These are phyloP conservation scores for Elmis aenea DNA, from an alignment of 2,888 invertebrate species.

Conservation along the genomic window DNA sequence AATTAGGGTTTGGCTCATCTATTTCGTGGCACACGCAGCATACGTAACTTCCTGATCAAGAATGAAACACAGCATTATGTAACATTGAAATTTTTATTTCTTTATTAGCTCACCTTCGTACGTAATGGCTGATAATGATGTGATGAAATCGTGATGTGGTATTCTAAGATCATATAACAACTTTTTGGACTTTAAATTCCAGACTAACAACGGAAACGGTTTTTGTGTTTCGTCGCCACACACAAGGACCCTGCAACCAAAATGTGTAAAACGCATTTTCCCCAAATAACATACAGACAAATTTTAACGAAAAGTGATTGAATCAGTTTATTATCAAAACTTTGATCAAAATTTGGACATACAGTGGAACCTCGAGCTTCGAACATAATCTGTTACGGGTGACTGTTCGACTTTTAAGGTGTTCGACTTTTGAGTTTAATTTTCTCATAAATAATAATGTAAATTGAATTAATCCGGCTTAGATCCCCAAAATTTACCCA, in stretches of 20 bases:
- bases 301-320: no score
- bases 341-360: no score
- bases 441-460: no score
- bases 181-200: slow-evolving; percentile 81
- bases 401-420: no score
- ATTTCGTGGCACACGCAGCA: slow-evolving; percentile 66
- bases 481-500: no score
- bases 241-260: slow-evolving; percentile 63
- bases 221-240: slow-evolving; percentile 92
- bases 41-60: slow-evolving; percentile 65
- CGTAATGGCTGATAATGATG: slow-evolving; percentile 78
- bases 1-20: slow-evolving; percentile 77
- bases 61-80: slow-evolving; percentile 8
- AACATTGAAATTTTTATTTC: slow-evolving; percentile 4
- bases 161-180: slow-evolving; percentile 82
- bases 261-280: slow-evolving; percentile 2
- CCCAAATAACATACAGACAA: no score
- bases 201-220: slow-evolving; percentile 83
- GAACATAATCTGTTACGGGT: no score
- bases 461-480: no score
- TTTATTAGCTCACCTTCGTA: slow-evolving; percentile 58
- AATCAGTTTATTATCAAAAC: no score
- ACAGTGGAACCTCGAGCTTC: no score
- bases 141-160: slow-evolving; percentile 84
- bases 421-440: no score